Base-by-base conservation (phyloP, 2,888 invertebrate species). In the Hermaeophaga mercurialis region DNA sequence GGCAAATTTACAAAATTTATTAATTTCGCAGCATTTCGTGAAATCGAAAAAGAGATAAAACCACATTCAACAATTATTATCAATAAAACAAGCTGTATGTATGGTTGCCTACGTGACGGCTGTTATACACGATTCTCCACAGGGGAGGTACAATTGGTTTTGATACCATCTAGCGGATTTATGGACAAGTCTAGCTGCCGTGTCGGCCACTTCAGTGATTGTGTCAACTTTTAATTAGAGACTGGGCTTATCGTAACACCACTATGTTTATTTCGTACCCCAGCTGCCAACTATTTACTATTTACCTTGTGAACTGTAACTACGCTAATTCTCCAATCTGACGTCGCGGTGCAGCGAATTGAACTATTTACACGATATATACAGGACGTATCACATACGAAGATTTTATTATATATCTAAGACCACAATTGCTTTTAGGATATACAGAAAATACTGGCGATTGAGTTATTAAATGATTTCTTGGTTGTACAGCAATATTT, bases 181-280 rank as follows among this genome's bases (percentile, higher is more conserved):
- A 73, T 70, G 65, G 62, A 44, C 64, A 54, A 62, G 66, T 58
- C 69, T 64, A 62, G 64, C 67, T 70, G 70, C 66, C 70, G 69
- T 73, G 73, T 72, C 72, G 66, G 59, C 64, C 64, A 65, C 66
- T 67, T 70, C 66, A 63, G 70, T 73, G 72, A 73, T 73, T 73
- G 70, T 74, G 73, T 73, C 73, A 71, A 64, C 69, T 64, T 70
- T 73, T 73, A 73, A 73, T 73, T 73, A 73, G 71, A 72, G 65
- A 62, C 61, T 54, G 59, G 58, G 61, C 68, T 72, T 73, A 72
- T 73, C 70, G 64, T 52, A 59, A 54, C 59, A 54, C 63, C 56
- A 53, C 62, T 60, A 63, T 65, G 67, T 69, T 65, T 46, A 67
- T 68, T 70, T 66, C 64, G 67, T 63, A 64, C 66, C 64, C 65